Evolutionary conservation across 2,888 invertebrate genomes (phyloP).

Genomic region (Neoscelio sp.): DNA sequence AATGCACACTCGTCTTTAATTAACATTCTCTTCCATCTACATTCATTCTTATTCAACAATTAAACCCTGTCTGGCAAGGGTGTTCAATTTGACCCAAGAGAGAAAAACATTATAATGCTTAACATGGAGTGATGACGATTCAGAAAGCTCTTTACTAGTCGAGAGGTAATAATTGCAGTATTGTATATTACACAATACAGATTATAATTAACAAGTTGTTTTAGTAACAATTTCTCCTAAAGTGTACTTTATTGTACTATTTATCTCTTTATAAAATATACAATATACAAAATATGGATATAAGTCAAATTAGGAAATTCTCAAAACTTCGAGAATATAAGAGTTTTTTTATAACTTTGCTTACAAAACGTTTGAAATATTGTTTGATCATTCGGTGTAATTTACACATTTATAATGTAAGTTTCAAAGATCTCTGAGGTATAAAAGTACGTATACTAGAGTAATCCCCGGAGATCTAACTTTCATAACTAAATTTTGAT

Average conservation of each 20-base stretch:
- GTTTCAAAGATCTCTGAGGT: constrained; percentile 48
- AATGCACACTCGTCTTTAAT: constrained; percentile 11
- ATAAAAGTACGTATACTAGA: constrained; percentile 26
- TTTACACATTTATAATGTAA: constrained; percentile 50
- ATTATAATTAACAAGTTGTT: constrained; percentile 31
- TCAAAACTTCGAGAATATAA: no score
- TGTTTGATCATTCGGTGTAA: constrained; percentile 24
- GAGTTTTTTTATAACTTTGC: no score
- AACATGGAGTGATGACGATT: constrained; percentile 44
- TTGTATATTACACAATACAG: constrained; percentile 22
- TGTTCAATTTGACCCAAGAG: constrained; percentile 60
- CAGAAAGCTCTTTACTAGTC: constrained; percentile 54
- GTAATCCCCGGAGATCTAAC: constrained; percentile 41
- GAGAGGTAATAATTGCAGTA: constrained; percentile 50
- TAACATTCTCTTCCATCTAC: constrained; percentile 33
- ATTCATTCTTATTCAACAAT: constrained; percentile 61
- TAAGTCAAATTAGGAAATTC: neutral
- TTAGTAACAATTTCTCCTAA: neutral
- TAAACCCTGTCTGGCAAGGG: constrained; percentile 47
- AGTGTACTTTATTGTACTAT: no score
- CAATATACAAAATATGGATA: no score
- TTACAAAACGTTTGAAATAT: constrained; percentile 19
- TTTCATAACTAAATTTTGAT: constrained; percentile 51
- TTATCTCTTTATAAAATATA: no score
- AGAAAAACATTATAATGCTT: constrained; percentile 60